Evolutionary conservation across 1,140 invertebrate species (phyloP), one percentile per base, ranked within the genome.

Genomic region (Drosophila auraria): DNA sequence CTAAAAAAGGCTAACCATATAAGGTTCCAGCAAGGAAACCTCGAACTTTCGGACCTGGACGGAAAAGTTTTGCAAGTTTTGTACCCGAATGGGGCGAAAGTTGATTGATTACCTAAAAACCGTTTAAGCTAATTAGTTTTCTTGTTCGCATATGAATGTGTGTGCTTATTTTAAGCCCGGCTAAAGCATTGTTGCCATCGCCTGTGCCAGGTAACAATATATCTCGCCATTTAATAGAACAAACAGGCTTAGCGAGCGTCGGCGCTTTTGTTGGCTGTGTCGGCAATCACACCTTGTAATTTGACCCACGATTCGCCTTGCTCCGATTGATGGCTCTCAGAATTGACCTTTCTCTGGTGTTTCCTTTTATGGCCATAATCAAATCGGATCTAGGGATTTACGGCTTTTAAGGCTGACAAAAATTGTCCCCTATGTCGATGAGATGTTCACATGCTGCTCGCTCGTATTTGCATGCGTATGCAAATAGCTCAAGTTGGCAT

Each of bases 381-480:
- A 71, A 78, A 80, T 73, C 60, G 49, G 71, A 81, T 78, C 80
- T 64, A 62, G 56, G 53, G 71, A 81, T 73, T 84, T 74, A 78
- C 76, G 56, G 50, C 40, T 69, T 75, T 68, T 69, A 81, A 84
- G 80, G 71, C 78, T 51, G 53, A 25, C 23, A 45, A 83, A 83
- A 72, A 49, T 72, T 83, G 66, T 47, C 33, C 38, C 17, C 56
- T 33, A 33, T 61, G 38, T 36, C 38, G 57, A 17, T 27, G 33
- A 25, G 27, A n/a, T 27, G 27, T 47, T 12, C 63, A 42, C 62
- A 68, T 54, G 33, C 49, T 54, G 14, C 51, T 57, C 17, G 23
- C 51, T 33, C n/a, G 50, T 70, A 82, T 76, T 86, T 84, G 82
- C 82, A 81, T 84, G 78, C 64, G 50, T 47, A 71, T 71, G 68